Evolutionary conservation across 2,888 invertebrate species (phyloP), one percentile per base, ranked within the genome.

Genomic region (Volucella inflata): DNA sequence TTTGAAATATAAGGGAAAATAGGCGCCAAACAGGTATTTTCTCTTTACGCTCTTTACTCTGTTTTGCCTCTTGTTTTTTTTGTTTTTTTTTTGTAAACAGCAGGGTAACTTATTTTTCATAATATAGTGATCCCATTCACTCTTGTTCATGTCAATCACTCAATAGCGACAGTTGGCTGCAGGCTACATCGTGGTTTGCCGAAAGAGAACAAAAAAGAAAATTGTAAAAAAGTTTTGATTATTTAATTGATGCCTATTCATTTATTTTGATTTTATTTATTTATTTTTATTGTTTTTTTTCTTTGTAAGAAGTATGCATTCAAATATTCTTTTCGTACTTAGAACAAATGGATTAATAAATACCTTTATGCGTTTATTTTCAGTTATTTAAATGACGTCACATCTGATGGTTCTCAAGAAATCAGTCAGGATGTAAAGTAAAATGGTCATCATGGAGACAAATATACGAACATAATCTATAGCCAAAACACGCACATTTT

Each of bases 401-500:
- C 74, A 76, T 55, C 59, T 71, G 79, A 59, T 75, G 65, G 53
- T 53, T 40, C 30, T 46, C 46, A 65, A 77, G 46, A 21, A 53
- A 62, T 10, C 14, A 59, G 50, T 74, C 55, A 57, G 48, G 59
- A 80, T 85, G 71, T 80, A 80, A 84, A 76, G 65, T 21, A 57
- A 30, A 60, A 40, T 68, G 36, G 70, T 48, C 79, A 77, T 62
- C 51, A 85, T 85, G 85, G 85, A 85, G 85, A 85, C 81, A 68
- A 85, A 85, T 62, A 85, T 85, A 80, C 51, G 48, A 76, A 70
- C n/a, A 55, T 57, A 77, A 78, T 16, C 74, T 83, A 38, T 53
- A 70, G 74, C 72, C 60, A 85, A 84, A 21, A 4, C 51, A 72
- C 77, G 79, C 71, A 76, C 51, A 46, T 57, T 16, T 70, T 68